Conservation (phyloP, 1,140 invertebrate species). For the Pogonognathellus flavescens region DNA sequence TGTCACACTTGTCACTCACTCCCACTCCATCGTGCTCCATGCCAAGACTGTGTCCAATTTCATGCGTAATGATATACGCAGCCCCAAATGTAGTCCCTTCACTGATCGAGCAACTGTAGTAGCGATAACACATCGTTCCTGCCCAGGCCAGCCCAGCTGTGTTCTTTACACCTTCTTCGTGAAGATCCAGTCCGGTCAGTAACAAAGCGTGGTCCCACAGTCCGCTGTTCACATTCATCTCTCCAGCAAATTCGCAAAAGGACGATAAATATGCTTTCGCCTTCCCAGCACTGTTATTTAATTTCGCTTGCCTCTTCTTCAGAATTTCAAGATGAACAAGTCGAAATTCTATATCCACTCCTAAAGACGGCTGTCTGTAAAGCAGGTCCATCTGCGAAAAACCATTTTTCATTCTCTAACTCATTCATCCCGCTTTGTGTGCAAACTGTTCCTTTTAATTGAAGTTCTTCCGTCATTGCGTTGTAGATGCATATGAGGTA, state of each 20-base stretch:
- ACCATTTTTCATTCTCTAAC: background rate
- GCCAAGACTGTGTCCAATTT: constrained; percentile 70
- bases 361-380: constrained; percentile 68
- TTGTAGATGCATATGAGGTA: too few species aligned
- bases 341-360: constrained; percentile 66
- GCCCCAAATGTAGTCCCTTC: constrained; percentile 69
- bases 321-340: constrained; percentile 69
- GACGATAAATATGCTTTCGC: constrained; percentile 69
- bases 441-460: too few species aligned
- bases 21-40: constrained; percentile 70
- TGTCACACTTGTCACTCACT: constrained; percentile 68
- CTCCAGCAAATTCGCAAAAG: constrained; percentile 69
- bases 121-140: constrained; percentile 69
- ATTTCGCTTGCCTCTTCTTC: constrained; percentile 66
- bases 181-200: constrained; percentile 67
- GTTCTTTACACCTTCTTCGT: constrained; percentile 55
- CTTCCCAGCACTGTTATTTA: constrained; percentile 65
- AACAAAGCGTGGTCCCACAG: constrained; percentile 69
- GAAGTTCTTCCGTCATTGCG: too few species aligned
- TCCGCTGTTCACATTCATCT: constrained; percentile 66
- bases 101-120: constrained; percentile 69
- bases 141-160: constrained; percentile 69
- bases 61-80: constrained; percentile 69
- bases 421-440: too few species aligned
- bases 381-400: constrained; percentile 67